Evolutionary conservation across 1,140 invertebrate species (phyloP).

Genomic region (Subanguina moxae): DNA sequence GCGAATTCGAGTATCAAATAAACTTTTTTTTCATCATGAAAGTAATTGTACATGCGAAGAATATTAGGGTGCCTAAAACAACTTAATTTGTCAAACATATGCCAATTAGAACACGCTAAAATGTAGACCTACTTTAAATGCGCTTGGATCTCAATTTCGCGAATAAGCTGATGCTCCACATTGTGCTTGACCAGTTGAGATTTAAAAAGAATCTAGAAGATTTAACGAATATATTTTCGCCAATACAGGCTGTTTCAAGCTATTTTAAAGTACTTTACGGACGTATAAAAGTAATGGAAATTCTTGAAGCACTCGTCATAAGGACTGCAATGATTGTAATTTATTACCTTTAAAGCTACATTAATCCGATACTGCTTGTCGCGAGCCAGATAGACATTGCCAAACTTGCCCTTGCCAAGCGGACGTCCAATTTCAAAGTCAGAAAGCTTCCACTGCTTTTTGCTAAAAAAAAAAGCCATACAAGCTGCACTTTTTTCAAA

Average conservation of each 20-base stretch:
- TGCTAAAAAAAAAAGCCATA: too few relatives aligned
- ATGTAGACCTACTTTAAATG: constrained; percentile 65
- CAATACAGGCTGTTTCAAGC: too few relatives aligned
- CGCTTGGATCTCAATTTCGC: constrained; percentile 93
- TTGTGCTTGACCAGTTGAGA: constrained; percentile 71
- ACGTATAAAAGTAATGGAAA: background rate
- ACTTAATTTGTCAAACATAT: background rate
- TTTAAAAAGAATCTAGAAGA: constrained; percentile 69
- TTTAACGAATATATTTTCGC: too few relatives aligned
- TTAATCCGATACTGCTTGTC: constrained; percentile 77
- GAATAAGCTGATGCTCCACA: constrained; percentile 76
- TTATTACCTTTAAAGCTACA: constrained; percentile 69
- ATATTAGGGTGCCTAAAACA: constrained; percentile 79
- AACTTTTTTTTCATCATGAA: constrained; percentile 80
- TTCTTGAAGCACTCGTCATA: too few relatives aligned
- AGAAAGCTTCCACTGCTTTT: constrained; percentile 20
- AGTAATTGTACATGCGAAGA: constrained; percentile 80
- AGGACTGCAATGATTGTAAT: background rate
- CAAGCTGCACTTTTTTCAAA: too few relatives aligned
- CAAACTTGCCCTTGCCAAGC: constrained; percentile 83
- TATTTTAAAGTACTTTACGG: too few relatives aligned
- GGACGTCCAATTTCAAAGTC: constrained; percentile 77
- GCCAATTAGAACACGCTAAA: background rate
- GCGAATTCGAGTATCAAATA: constrained; percentile 90
- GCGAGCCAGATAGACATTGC: constrained; percentile 80